A percentile compares a stretch with the other conserved stretches of the same genome.
Evolutionary conservation across 2,797 vertebrate species (phyloP).

Genomic region (Peromyscus nudipes): DNA sequence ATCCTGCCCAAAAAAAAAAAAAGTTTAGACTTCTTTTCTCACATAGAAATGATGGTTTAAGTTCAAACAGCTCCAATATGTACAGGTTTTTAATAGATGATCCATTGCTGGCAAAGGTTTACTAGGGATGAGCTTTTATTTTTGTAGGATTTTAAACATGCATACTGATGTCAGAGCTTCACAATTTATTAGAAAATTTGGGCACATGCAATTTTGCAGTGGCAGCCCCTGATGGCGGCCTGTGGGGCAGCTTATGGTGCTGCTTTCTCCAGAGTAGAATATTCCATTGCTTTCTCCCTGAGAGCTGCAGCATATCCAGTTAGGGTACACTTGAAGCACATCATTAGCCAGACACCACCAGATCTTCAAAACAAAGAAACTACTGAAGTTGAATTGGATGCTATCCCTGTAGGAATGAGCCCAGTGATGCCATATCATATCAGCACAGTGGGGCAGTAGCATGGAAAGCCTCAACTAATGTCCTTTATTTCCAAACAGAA

Average conservation of each 20-base stretch:
- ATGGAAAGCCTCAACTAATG: constrained; percentile 35
- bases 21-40: neutral
- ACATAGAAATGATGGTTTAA: neutral
- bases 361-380: constrained; percentile 75
- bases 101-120: neutral
- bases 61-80: neutral
- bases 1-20: neutral
- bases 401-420: constrained; percentile 51
- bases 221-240: constrained; percentile 50
- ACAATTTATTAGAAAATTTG: constrained; percentile 61
- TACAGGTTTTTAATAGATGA: constrained; percentile 29
- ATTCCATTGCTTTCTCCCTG: constrained; percentile 76
- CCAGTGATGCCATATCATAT: constrained; percentile 1
- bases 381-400: constrained; percentile 62
- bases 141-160: constrained; percentile 40
- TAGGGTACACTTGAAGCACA: constrained; percentile 61
- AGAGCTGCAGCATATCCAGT: constrained; percentile 70
- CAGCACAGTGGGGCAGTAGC: neutral
- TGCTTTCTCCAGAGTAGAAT: constrained; percentile 50
- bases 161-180: constrained; percentile 39
- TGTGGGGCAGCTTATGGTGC: constrained; percentile 1
- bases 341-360: constrained; percentile 75
- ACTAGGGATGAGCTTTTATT: constrained; percentile 38
- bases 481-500: constrained; percentile 57
- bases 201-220: constrained; percentile 69